A percentile compares a stretch with the other conserved stretches of the same genome.
Conservation (phyloP, 2,797 vertebrate genomes). For the Triplophysa bombifrons region DNA sequence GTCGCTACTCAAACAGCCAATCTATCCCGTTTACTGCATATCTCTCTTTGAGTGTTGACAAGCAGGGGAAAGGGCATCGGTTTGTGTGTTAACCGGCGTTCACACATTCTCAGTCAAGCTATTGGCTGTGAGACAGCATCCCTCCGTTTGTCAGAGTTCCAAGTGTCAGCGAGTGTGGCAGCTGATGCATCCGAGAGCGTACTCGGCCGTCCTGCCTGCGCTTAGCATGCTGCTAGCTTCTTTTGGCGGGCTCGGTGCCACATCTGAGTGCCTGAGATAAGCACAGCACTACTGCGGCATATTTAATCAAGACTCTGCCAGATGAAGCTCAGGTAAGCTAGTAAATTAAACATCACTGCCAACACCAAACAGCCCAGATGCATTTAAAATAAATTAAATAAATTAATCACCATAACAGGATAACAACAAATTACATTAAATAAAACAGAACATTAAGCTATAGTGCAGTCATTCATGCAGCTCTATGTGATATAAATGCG, state of each 20-base stretch:
- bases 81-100: conserved; percentile 63
- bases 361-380: conserved; percentile 69
- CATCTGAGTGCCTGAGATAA: conserved; percentile 52
- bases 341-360: conserved; percentile 27
- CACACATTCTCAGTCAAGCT: conserved; percentile 57
- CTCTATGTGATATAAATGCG: conserved; percentile 58
- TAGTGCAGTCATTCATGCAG: conserved; percentile 51
- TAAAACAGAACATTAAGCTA: conserved; percentile 49
- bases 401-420: conserved; percentile 42
- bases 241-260: conserved; percentile 15
- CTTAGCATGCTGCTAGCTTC: conserved; percentile 32
- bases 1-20: not conserved
- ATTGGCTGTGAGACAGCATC: conserved; percentile 52
- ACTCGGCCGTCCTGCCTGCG: conserved; percentile 26
- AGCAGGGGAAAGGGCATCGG: conserved; percentile 45
- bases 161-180: conserved; percentile 50
- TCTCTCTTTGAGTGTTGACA: conserved; percentile 34
- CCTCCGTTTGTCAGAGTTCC: conserved; percentile 51
- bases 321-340: conserved; percentile 34
- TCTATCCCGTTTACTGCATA: conserved; percentile 3
- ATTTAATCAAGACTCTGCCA: conserved; percentile 29
- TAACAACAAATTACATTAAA: conserved; percentile 46
- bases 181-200: conserved; percentile 33
- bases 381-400: conserved; percentile 35
- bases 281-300: conserved; percentile 10